Evolutionary conservation across 1,140 invertebrate genomes (phyloP).

Genomic region (Drosophila fuyamai): DNA sequence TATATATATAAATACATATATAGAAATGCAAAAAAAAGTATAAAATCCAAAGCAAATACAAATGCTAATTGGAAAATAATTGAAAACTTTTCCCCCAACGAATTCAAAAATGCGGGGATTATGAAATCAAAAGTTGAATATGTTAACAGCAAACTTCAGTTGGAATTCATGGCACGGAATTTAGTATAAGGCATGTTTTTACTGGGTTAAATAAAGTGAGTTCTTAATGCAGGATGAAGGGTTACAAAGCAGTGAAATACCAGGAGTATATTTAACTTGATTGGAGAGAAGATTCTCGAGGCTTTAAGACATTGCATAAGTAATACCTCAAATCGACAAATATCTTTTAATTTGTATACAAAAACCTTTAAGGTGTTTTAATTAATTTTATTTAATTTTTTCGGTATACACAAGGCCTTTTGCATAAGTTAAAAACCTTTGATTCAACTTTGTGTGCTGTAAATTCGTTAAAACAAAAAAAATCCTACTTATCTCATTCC

Average conservation of each 20-base stretch:
- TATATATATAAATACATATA: slow-evolving; percentile 2
- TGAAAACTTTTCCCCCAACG: slow-evolving; percentile 1
- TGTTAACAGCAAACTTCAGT: neutral
- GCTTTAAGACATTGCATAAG: neutral
- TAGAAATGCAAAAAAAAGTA: slow-evolving; percentile 28
- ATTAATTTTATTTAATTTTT: too few relatives aligned
- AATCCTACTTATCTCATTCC: neutral
- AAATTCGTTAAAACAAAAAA: neutral
- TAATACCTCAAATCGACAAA: neutral
- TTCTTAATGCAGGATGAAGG: too few relatives aligned
- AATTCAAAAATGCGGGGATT: slow-evolving; percentile 5
- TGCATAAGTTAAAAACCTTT: too few relatives aligned
- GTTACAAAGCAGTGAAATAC: too few relatives aligned
- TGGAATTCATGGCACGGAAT: neutral
- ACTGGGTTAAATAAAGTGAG: neutral
- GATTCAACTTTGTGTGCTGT: neutral
- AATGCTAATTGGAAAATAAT: slow-evolving; percentile 36
- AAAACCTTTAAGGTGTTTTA: too few relatives aligned
- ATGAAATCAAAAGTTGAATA: slow-evolving; percentile 2
- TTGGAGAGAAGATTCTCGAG: too few relatives aligned
- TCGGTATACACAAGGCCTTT: too few relatives aligned
- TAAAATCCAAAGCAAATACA: slow-evolving; percentile 45
- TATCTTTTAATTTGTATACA: too few relatives aligned
- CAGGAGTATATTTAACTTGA: too few relatives aligned
- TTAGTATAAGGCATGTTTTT: neutral